Percentiles rank a stretch among this genome's conserved stretches.
These are phyloP conservation scores for Antigone vipio DNA, from an alignment of 2,113 vertebrate species.

Conservation along the genomic window DNA sequence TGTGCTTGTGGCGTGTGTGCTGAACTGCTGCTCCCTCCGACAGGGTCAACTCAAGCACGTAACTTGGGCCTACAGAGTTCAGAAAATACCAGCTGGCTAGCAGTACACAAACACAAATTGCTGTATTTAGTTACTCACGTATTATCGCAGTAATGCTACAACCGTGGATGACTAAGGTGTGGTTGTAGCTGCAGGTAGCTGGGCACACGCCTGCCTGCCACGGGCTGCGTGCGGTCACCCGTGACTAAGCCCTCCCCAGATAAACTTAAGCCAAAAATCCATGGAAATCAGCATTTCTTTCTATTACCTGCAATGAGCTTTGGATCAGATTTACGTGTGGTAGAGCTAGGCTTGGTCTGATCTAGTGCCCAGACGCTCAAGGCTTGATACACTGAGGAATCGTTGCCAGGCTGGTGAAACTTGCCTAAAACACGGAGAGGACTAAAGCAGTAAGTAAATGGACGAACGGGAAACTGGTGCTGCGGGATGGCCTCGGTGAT, in stretches of 20 bases:
- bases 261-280: background rate
- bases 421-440: accelerated
- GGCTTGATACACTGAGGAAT: accelerated
- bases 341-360: background rate
- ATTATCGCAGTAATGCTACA: background rate
- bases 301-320: background rate
- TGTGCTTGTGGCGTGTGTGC: accelerated
- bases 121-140: background rate
- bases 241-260: background rate
- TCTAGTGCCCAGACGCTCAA: background rate
- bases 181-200: background rate
- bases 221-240: accelerated
- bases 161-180: accelerated
- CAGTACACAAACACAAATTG: background rate
- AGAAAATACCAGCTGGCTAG: background rate
- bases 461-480: accelerated
- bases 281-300: background rate
- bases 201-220: background rate
- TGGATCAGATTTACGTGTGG: accelerated
- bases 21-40: background rate
- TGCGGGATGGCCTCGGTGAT: accelerated
- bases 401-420: accelerated
- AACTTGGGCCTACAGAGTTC: accelerated
- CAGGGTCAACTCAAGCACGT: background rate
- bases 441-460: accelerated